A percentile compares a stretch with the other conserved stretches of the same genome.
phyloP scores from a whole-genome alignment of 2,797 vertebrate species.

The Lemur catta region DNA sequence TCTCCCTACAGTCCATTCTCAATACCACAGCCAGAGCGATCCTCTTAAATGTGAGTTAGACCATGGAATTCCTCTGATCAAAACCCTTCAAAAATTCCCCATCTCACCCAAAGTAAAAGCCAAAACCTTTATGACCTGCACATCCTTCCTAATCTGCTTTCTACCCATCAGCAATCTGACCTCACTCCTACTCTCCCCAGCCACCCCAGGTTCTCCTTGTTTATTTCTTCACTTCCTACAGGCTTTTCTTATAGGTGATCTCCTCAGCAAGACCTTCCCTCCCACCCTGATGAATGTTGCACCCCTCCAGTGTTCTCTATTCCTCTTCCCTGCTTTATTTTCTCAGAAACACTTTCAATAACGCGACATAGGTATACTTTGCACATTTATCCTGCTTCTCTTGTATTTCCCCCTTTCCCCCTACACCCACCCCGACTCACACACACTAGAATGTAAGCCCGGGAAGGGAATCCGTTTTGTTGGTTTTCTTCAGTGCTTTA shows the following conservation, averaged over 20 bases:
- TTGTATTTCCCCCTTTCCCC: background rate
- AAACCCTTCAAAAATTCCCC: background rate
- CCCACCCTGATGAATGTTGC: background rate
- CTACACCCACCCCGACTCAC: rapidly evolving
- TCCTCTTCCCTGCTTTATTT: background rate
- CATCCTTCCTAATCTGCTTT: background rate
- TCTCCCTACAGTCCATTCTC: background rate
- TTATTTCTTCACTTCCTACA: background rate
- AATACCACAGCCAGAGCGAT: background rate
- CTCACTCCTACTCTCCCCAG: background rate
- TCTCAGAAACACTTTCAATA: background rate
- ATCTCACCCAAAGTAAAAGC: background rate
- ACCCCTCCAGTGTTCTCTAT: background rate
- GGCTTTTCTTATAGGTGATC: background rate
- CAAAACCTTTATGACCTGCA: background rate
- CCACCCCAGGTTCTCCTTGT: background rate
- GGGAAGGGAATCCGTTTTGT: background rate
- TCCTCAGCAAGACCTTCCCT: background rate
- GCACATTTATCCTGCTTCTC: background rate
- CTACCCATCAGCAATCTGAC: background rate
- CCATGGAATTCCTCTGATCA: background rate
- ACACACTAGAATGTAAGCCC: background rate
- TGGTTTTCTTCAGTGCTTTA: background rate
- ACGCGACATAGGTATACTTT: background rate
- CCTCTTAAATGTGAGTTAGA: background rate